A percentile compares a stretch with the other conserved stretches of the same genome.
phyloP scores from a whole-genome alignment of 2,888 invertebrate species.

The Drosophila borealis region DNA sequence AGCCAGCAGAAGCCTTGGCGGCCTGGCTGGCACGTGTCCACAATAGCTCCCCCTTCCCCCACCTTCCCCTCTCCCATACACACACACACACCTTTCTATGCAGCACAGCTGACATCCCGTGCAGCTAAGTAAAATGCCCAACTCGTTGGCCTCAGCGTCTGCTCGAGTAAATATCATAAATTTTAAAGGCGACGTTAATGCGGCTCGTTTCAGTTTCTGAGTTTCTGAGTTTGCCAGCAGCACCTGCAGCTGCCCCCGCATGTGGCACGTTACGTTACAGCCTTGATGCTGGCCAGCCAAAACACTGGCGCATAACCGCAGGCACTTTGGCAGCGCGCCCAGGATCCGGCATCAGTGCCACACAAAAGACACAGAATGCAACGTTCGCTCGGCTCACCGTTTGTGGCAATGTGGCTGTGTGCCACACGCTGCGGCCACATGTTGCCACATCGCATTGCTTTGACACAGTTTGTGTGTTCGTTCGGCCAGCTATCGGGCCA shows the following conservation, averaged over 20 bases:
- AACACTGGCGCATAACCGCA: constrained; percentile 72
- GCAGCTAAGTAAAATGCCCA: constrained; percentile 8
- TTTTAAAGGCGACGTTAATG: constrained; percentile 77
- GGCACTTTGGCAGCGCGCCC: constrained; percentile 73
- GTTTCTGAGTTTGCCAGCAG: constrained; percentile 20
- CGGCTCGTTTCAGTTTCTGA: constrained; percentile 52
- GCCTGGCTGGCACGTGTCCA: constrained; percentile 41
- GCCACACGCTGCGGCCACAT: constrained; percentile 38
- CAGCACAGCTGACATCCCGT: not conserved
- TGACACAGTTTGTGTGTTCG: constrained; percentile 49
- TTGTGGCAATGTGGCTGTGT: constrained; percentile 7
- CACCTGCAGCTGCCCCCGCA: constrained; percentile 33
- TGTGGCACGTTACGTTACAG: not conserved
- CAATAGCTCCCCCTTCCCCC: constrained; percentile 9
- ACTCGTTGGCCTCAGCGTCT: constrained; percentile 51
- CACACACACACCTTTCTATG: no score
- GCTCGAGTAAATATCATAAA: constrained; percentile 79
- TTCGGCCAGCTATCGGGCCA: constrained; percentile 29
- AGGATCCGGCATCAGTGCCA: constrained; percentile 33
- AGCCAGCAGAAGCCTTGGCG: constrained; percentile 3
- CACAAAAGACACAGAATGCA: constrained; percentile 30
- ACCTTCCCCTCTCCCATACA: not conserved
- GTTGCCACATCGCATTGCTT: constrained; percentile 51
- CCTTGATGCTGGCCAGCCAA: constrained; percentile 12
- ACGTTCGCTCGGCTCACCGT: constrained; percentile 3